phyloP scores from a whole-genome alignment of 2,113 vertebrate genomes.

The Ceyx margarethae region DNA sequence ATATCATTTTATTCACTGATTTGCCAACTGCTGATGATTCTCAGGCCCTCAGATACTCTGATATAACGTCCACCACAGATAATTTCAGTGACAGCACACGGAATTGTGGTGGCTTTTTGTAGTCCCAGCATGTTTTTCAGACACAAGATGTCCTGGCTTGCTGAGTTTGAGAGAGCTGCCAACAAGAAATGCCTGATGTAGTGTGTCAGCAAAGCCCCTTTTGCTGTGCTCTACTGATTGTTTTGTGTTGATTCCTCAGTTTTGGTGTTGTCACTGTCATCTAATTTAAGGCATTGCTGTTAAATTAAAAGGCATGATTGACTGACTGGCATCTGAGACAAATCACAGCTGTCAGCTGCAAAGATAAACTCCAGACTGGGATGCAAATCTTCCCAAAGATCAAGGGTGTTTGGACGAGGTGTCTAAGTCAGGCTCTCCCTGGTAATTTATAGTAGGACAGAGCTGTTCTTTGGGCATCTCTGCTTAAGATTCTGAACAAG shows the following conservation, averaged over 20 bases:
- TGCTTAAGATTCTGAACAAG: neutral
- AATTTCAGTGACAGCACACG: neutral
- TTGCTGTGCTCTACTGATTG: neutral
- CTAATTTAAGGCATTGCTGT: slow-evolving; percentile 50
- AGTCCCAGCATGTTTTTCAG: neutral
- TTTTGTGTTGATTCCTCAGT: neutral
- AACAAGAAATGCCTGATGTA: neutral
- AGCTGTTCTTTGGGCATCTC: neutral
- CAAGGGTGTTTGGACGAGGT: slow-evolving; percentile 10
- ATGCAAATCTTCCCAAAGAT: slow-evolving; percentile 28
- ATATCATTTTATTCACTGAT: neutral
- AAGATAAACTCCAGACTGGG: neutral
- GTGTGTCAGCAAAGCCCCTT: slow-evolving; percentile 29
- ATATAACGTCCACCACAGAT: neutral
- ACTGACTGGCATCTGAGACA: slow-evolving; percentile 37
- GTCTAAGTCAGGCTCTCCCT: neutral
- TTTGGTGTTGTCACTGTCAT: slow-evolving; percentile 14
- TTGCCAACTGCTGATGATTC: neutral
- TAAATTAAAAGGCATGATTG: slow-evolving; percentile 47
- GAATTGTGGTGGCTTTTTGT: neutral
- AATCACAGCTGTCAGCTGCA: slow-evolving; percentile 55
- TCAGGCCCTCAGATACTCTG: neutral
- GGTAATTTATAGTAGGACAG: neutral
- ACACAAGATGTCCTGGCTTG: neutral
- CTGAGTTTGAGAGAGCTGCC: neutral